Conservation (phyloP, 1,140 invertebrate genomes). For the Procambarus clarkii region DNA sequence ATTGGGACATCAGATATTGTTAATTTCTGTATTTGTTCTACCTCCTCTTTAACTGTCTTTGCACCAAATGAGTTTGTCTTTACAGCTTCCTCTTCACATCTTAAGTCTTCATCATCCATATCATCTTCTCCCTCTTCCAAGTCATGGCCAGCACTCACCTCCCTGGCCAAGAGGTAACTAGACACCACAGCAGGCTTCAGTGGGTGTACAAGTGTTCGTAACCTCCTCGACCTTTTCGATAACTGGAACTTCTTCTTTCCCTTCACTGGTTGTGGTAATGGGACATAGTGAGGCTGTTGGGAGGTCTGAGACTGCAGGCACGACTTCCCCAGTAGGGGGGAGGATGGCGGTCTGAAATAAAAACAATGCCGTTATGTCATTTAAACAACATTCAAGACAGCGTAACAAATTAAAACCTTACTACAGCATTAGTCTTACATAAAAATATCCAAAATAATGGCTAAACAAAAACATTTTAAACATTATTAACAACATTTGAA, state of each 20-base stretch:
- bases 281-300: slow-evolving; percentile 11
- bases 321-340: slow-evolving; percentile 62
- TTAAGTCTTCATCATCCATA: slow-evolving; percentile 6
- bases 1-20: slow-evolving; percentile 35
- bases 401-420: too few relatives aligned
- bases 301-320: not conserved
- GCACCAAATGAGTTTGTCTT: not conserved
- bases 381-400: too few relatives aligned
- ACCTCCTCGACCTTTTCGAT: not conserved
- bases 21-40: slow-evolving; percentile 34
- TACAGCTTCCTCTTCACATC: not conserved
- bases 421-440: too few relatives aligned
- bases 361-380: not conserved
- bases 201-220: slow-evolving; percentile 16
- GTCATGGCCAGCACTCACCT: slow-evolving; percentile 16
- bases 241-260: not conserved
- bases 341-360: slow-evolving; percentile 59
- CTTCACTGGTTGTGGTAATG: not conserved
- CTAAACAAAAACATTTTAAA: too few relatives aligned
- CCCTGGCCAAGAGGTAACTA: slow-evolving; percentile 35
- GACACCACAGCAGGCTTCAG: slow-evolving; percentile 46
- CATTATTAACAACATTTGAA: too few relatives aligned
- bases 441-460: too few relatives aligned
- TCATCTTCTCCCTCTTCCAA: slow-evolving; percentile 20
- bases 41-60: slow-evolving; percentile 9